phyloP scores from a whole-genome alignment of 2,797 vertebrate species.

The Zalophus californianus region DNA sequence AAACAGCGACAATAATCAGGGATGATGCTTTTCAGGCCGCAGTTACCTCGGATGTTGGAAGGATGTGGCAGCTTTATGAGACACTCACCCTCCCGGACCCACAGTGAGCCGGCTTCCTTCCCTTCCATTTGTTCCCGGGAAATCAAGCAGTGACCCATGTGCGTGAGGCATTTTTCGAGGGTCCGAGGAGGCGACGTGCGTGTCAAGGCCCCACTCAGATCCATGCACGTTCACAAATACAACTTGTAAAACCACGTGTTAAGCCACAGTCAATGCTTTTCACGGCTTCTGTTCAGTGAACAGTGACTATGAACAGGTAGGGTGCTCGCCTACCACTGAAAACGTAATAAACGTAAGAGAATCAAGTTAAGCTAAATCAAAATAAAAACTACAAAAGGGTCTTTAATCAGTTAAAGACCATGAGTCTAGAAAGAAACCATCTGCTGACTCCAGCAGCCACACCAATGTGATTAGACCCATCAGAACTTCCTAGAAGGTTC shows the following conservation, averaged over 20 bases:
- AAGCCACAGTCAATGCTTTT: too few species aligned
- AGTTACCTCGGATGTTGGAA: too few species aligned
- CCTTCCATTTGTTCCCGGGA: background rate
- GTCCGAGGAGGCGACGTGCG: background rate
- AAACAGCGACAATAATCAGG: rapidly evolving
- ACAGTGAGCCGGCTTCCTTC: background rate
- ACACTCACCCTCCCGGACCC: rapidly evolving
- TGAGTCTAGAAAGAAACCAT: background rate
- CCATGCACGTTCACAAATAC: background rate
- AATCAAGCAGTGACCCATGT: background rate
- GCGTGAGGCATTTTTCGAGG: background rate
- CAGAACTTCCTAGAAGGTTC: background rate
- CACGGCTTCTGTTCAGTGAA: background rate
- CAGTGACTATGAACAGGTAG: background rate
- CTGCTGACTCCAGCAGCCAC: background rate
- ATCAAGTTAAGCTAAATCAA: background rate
- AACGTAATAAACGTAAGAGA: background rate
- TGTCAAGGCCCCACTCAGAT: background rate
- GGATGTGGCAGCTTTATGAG: rapidly evolving
- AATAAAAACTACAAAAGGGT: rapidly evolving
- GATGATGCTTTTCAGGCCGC: rapidly evolving
- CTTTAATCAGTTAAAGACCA: background rate
- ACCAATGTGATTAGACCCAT: background rate
- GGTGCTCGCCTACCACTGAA: background rate
- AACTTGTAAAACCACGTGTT: background rate